phyloP scores from a whole-genome alignment of 1,140 invertebrate species.

The Drosophila parvula region DNA sequence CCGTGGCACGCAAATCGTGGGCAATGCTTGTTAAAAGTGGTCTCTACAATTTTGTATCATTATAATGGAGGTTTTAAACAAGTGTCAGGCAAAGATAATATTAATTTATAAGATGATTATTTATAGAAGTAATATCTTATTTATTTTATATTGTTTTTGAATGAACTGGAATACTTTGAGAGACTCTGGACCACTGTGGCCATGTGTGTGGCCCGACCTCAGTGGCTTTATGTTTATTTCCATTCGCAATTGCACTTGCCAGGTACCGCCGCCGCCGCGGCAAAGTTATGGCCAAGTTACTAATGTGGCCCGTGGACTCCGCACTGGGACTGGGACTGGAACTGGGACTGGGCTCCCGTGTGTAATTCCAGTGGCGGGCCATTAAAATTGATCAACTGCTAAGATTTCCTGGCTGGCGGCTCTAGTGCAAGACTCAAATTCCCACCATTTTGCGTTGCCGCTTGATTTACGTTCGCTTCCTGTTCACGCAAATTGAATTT shows the following conservation, averaged over 20 bases:
- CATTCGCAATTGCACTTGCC: conserved; percentile 53
- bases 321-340: not conserved
- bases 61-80: no score
- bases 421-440: conserved; percentile 22
- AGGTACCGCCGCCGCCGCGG: conserved; percentile 22
- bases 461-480: conserved; percentile 32
- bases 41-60: no score
- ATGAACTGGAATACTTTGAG: not conserved
- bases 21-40: not conserved
- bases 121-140: not conserved
- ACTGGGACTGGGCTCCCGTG: not conserved
- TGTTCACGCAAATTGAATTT: conserved; percentile 42
- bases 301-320: conserved; percentile 15
- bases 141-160: not conserved
- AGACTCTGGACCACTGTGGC: conserved; percentile 8
- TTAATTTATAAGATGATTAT: not conserved
- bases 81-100: no score
- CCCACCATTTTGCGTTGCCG: conserved; percentile 30
- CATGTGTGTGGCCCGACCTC: conserved; percentile 27
- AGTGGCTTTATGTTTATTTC: conserved; percentile 58
- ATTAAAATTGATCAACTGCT: conserved; percentile 73
- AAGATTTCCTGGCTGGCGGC: conserved; percentile 51
- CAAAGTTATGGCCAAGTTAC: conserved; percentile 43
- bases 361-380: conserved; percentile 65
- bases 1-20: conserved; percentile 3